phyloP scores from a whole-genome alignment of 1,140 invertebrate species.

The Patella vulgata region DNA sequence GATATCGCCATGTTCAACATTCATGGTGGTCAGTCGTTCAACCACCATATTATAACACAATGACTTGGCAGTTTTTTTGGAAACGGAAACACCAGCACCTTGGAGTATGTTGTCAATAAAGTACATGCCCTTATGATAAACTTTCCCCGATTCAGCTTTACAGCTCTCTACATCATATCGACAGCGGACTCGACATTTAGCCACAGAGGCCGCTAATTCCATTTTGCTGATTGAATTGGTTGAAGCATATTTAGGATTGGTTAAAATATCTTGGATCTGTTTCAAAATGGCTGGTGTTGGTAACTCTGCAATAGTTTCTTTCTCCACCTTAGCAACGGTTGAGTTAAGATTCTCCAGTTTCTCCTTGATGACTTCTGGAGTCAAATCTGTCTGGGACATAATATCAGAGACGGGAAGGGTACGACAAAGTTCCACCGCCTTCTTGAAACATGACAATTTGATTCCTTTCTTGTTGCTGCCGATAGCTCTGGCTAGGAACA shows the following conservation, averaged over 20 bases:
- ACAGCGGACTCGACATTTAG: too few relatives aligned
- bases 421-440: slow-evolving; percentile 38
- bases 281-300: too few relatives aligned
- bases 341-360: slow-evolving; percentile 9
- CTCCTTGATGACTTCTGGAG: slow-evolving; percentile 41
- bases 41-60: slow-evolving; percentile 38
- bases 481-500: slow-evolving; percentile 45
- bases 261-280: too few relatives aligned
- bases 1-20: slow-evolving; percentile 18
- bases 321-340: too few relatives aligned
- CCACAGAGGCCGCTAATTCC: too few relatives aligned
- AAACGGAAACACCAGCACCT: slow-evolving; percentile 1
- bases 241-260: too few relatives aligned
- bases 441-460: slow-evolving; percentile 49
- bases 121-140: slow-evolving; percentile 12
- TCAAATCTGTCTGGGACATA: slow-evolving; percentile 42
- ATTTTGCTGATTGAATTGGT: too few relatives aligned
- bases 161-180: background rate
- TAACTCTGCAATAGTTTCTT: too few relatives aligned
- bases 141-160: too few relatives aligned
- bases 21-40: slow-evolving; percentile 29
- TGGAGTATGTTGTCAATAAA: slow-evolving; percentile 5
- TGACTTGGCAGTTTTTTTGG: slow-evolving; percentile 33
- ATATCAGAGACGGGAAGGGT: slow-evolving; percentile 41
- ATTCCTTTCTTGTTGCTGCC: slow-evolving; percentile 48